A percentile compares a stretch with the other conserved stretches of the same genome.
Conservation (phyloP, 2,113 vertebrate species). For the Jaculus jaculus region DNA sequence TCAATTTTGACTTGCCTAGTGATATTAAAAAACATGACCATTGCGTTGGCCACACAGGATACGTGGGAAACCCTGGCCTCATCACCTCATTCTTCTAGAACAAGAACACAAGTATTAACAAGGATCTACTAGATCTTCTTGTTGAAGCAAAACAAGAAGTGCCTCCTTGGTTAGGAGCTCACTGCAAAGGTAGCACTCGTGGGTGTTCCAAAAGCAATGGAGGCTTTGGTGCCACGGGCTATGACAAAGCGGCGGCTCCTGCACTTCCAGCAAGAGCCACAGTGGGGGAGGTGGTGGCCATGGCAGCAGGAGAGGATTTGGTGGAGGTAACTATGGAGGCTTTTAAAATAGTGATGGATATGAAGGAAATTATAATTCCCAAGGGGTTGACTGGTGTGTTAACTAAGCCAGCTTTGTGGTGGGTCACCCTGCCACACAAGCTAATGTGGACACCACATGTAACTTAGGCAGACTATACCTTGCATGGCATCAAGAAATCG, state of each 20-base stretch:
- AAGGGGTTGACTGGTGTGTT: no score
- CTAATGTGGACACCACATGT: constrained; percentile 99
- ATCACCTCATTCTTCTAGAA: constrained; percentile 99
- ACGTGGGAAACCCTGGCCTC: constrained; percentile 98
- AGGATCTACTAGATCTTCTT: constrained; percentile 97
- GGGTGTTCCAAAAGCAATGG: constrained; percentile 97
- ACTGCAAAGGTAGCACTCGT: constrained; percentile 94
- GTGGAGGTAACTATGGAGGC: no score
- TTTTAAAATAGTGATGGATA: no score
- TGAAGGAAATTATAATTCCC: no score
- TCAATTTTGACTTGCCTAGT: no score
- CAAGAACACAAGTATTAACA: constrained; percentile 97
- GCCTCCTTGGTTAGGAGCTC: constrained; percentile 97
- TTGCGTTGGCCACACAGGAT: constrained; percentile 97
- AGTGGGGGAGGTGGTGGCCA: constrained; percentile 89
- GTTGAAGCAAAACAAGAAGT: constrained; percentile 99
- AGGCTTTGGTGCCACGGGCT: constrained; percentile 96
- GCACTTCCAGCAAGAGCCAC: constrained; percentile 84
- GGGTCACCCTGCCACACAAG: constrained; percentile 94
- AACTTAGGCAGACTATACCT: constrained; percentile 99
- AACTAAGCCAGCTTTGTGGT: no score
- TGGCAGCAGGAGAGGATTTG: constrained; percentile 90
- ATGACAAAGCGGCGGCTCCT: constrained; percentile 90
- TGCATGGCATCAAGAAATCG: constrained; percentile 99
- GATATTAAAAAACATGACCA: constrained; percentile 99